Evolutionary conservation across 2,113 vertebrate species (phyloP).

Genomic region (Vidua macroura): DNA sequence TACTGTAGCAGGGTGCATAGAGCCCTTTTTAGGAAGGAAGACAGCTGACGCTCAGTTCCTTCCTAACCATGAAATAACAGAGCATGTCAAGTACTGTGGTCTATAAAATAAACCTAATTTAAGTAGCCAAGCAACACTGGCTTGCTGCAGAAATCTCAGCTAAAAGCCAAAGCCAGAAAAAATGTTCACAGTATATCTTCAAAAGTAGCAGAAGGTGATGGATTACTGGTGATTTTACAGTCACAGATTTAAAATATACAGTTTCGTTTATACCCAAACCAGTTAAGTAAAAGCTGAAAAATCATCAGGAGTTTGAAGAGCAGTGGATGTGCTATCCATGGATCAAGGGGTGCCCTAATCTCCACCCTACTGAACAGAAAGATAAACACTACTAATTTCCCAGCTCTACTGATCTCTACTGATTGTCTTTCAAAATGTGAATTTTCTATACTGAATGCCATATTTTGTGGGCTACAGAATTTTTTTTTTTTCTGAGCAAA

Average conservation of each 20-base stretch:
- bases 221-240: neutral
- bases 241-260: neutral
- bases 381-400: neutral
- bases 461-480: neutral
- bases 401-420: neutral
- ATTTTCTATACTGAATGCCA: neutral
- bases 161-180: neutral
- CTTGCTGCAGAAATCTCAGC: neutral
- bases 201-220: neutral
- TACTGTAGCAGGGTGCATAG: neutral
- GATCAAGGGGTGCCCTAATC: neutral
- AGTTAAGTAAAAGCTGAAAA: neutral
- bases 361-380: neutral
- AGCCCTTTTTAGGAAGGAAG: constrained; percentile 45
- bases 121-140: constrained; percentile 6
- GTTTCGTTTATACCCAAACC: neutral
- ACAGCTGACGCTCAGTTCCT: constrained; percentile 39
- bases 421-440: neutral
- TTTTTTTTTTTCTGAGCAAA: neutral
- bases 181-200: neutral
- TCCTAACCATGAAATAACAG: constrained; percentile 36
- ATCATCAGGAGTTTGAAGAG: neutral
- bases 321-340: neutral
- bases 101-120: constrained; percentile 4
- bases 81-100: neutral